Evolutionary conservation across 2,888 invertebrate genomes (phyloP).

Genomic region (Standfussiana lucernea): DNA sequence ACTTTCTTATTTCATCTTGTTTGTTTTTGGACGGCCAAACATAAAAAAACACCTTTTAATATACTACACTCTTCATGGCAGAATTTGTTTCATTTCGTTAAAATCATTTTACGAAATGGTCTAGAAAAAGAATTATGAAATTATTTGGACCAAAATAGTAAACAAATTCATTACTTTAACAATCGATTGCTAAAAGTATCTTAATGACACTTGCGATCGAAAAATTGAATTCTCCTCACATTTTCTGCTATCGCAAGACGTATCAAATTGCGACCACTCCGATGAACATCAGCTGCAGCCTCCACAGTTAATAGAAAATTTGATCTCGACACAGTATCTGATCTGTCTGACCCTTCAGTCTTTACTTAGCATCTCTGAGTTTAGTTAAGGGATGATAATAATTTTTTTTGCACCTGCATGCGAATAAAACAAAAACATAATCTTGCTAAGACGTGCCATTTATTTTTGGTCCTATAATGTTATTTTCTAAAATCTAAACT

Average conservation of each 20-base stretch:
- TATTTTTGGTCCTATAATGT: too few species aligned
- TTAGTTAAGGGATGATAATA: too few species aligned
- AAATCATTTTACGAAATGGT: not conserved
- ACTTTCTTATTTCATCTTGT: conserved; percentile 2
- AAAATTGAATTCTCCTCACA: conserved; percentile 9
- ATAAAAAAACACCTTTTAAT: not conserved
- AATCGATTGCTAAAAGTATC: not conserved
- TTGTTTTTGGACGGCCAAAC: not conserved
- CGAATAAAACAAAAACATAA: not conserved
- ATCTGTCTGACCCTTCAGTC: conserved; percentile 25
- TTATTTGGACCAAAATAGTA: not conserved
- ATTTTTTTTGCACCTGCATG: not conserved
- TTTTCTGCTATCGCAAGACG: conserved; percentile 39
- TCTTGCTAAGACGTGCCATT: not conserved
- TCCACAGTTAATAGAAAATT: conserved; percentile 35
- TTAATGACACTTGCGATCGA: not conserved
- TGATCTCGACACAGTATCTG: conserved; percentile 9
- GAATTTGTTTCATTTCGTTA: not conserved
- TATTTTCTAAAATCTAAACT: too few species aligned
- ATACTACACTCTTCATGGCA: not conserved
- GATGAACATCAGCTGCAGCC: conserved; percentile 40
- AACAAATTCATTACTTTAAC: not conserved
- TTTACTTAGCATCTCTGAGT: conserved; percentile 13
- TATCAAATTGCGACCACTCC: conserved; percentile 39
- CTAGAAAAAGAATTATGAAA: not conserved